Conservation (phyloP, 2,797 vertebrate genomes). For the Amblyraja radiata region DNA sequence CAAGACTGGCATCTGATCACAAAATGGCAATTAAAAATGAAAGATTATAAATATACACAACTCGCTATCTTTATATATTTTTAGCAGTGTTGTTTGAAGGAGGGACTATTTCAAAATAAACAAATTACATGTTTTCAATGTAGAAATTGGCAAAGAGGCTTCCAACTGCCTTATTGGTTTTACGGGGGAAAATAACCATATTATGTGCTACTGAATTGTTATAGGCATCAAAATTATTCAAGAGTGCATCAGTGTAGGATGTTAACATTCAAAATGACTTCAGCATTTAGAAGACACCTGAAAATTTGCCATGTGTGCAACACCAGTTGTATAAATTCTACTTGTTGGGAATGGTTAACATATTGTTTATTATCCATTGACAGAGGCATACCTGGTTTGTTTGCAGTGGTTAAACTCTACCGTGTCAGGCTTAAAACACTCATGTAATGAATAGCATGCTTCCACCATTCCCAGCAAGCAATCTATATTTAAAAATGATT, state of each 20-base stretch:
- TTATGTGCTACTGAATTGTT: neutral
- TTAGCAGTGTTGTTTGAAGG: neutral
- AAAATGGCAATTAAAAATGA: neutral
- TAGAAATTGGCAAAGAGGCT: neutral
- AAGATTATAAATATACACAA: neutral
- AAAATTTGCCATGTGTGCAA: neutral
- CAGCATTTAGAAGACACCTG: neutral
- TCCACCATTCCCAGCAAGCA: neutral
- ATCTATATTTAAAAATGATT: neutral
- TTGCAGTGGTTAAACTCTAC: neutral
- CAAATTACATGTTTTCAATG: neutral
- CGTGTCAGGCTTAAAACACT: neutral
- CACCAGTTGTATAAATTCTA: slow-evolving; percentile 20
- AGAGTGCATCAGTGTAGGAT: neutral
- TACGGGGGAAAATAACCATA: too few relatives aligned
- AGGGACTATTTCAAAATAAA: neutral
- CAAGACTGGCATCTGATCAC: neutral
- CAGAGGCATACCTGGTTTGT: too few relatives aligned
- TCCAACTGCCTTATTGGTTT: neutral
- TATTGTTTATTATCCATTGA: neutral
- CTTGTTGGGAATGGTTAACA: neutral
- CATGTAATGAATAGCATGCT: slow-evolving; percentile 3
- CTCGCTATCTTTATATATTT: neutral
- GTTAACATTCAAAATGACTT: neutral
- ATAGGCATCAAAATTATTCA: neutral